Percentiles rank a stretch among this genome's conserved stretches.
Conservation (phyloP, 1,140 invertebrate genomes). For the Pomacea maculata region DNA sequence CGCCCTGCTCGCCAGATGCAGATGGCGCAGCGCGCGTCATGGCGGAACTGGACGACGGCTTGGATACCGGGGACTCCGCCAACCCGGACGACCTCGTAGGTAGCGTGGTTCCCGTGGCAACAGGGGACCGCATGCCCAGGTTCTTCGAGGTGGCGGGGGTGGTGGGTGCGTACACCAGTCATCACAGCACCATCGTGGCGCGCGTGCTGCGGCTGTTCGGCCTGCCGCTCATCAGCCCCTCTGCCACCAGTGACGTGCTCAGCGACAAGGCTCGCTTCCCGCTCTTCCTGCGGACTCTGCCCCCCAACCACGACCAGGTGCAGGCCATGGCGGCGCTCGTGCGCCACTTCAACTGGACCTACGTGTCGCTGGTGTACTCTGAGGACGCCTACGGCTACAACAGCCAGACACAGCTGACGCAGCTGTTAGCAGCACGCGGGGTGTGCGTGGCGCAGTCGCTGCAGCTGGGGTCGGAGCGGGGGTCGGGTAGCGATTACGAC, state of each 20-base stretch:
- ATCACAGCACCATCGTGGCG: slow-evolving; percentile 40
- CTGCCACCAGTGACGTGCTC: slow-evolving; percentile 44
- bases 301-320: slow-evolving; percentile 49
- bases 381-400: slow-evolving; percentile 66
- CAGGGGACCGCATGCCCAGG: neutral
- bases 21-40: no score
- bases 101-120: no score
- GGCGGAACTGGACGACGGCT: no score
- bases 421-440: slow-evolving; percentile 9
- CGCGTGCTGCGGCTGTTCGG: slow-evolving; percentile 42
- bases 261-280: slow-evolving; percentile 51
- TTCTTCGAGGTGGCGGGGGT: slow-evolving; percentile 48
- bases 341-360: slow-evolving; percentile 42
- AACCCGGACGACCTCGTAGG: no score
- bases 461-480: slow-evolving; percentile 69
- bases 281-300: slow-evolving; percentile 50
- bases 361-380: slow-evolving; percentile 46
- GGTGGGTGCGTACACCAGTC: slow-evolving; percentile 41
- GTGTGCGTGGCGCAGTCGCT: slow-evolving; percentile 70
- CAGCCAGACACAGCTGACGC: slow-evolving; percentile 50
- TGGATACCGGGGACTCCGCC: no score
- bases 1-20: no score
- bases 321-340: slow-evolving; percentile 43
- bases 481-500: slow-evolving; percentile 44
- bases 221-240: slow-evolving; percentile 50